Percentiles rank a stretch among this genome's conserved stretches.
These are phyloP conservation scores for Nansenia antarctica DNA, from an alignment of 2,113 vertebrate genomes.

Conservation along the genomic window DNA sequence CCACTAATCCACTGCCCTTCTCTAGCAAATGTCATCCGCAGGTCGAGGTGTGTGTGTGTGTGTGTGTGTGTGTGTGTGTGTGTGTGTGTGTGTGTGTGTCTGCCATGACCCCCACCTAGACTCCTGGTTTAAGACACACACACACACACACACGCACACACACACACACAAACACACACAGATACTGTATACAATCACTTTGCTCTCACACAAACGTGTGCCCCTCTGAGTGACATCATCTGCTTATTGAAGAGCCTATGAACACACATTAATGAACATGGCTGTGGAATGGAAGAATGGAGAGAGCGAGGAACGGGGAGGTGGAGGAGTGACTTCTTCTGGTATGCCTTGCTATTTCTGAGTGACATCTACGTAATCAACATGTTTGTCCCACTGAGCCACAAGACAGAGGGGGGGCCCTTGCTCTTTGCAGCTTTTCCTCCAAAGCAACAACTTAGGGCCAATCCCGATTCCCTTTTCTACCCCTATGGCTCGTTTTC, in stretches of 20 bases:
- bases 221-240: slow-evolving; percentile 25
- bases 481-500: too few species aligned
- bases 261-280: slow-evolving; percentile 1
- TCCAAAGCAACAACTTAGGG: slow-evolving; percentile 55
- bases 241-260: slow-evolving; percentile 14
- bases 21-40: slow-evolving; percentile 44
- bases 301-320: slow-evolving; percentile 13
- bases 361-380: slow-evolving; percentile 63
- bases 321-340: slow-evolving; percentile 10
- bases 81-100: neutral
- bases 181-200: neutral
- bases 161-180: neutral
- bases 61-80: slow-evolving; percentile 1
- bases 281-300: slow-evolving; percentile 2
- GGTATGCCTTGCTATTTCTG: slow-evolving; percentile 39
- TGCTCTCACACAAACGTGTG: slow-evolving; percentile 1
- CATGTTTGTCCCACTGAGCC: slow-evolving; percentile 4
- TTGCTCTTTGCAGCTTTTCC: too few species aligned
- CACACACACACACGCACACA: neutral
- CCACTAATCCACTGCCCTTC: slow-evolving; percentile 56
- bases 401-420: slow-evolving; percentile 1
- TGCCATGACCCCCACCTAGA: slow-evolving; percentile 2
- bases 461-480: too few species aligned
- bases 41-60: slow-evolving; percentile 20
- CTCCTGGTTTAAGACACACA: neutral